Evolutionary conservation across 2,797 vertebrate genomes (phyloP).

Genomic region (Semotilus atromaculatus): DNA sequence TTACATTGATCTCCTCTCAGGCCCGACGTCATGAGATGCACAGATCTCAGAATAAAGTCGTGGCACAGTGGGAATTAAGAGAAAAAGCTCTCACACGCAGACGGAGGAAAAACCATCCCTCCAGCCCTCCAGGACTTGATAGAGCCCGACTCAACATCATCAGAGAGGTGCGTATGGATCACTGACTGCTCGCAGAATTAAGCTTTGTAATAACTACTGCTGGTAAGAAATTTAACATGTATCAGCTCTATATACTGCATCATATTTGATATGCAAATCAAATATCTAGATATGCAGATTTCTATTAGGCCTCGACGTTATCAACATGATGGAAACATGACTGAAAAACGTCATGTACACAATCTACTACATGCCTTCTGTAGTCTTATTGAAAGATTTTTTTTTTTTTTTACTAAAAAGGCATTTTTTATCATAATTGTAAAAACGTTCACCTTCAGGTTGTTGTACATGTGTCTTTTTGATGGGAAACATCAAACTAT

Average conservation of each 20-base stretch:
- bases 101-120: slow-evolving; percentile 69
- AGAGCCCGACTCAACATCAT: slow-evolving; percentile 82
- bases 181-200: not conserved
- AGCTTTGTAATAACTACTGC: not conserved
- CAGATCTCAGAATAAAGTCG: slow-evolving; percentile 87
- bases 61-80: slow-evolving; percentile 87
- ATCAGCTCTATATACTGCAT: not conserved
- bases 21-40: slow-evolving; percentile 87
- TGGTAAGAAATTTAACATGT: not conserved
- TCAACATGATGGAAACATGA: not conserved
- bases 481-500: too few species aligned
- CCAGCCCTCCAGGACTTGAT: slow-evolving; percentile 75
- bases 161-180: slow-evolving; percentile 80
- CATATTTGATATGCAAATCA: not conserved
- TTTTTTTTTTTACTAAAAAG: not conserved
- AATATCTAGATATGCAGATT: not conserved
- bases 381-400: not conserved
- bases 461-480: not conserved
- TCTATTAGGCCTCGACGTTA: not conserved
- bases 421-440: not conserved
- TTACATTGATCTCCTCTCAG: slow-evolving; percentile 63
- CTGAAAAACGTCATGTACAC: not conserved
- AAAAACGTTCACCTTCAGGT: not conserved
- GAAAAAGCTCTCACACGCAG: slow-evolving; percentile 81
- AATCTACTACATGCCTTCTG: not conserved